Evolutionary conservation across 2,113 vertebrate genomes (phyloP), one percentile per base, ranked within the genome.

Genomic region (Colistium nudipinnis): DNA sequence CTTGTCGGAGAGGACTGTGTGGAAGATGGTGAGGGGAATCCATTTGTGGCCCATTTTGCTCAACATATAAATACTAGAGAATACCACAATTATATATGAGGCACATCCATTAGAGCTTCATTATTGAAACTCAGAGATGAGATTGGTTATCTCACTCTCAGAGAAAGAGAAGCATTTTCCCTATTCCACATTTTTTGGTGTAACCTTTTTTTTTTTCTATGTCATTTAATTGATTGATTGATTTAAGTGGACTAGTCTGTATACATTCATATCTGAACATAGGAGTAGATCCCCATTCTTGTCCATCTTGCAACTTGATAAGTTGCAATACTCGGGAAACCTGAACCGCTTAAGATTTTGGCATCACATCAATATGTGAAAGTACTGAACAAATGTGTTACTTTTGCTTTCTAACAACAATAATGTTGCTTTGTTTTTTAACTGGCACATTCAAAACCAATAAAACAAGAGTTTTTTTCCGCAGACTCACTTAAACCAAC

Each of bases 401-500:
- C 1, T 27, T 54, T 79, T 16, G 0, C 39, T 56, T 49, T 55
- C 9, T 16, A 44, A 47, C 68, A 36, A 49, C 55, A 16, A 59
- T 48, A 49, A 52, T 19, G 51, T 70, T 16, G 7, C 33, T 56
- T 0, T 27, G 9, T 65, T 39, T 33, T 52, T 76, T 49, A 38
- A 49, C 31, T 27, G n/a, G n/a, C 30, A 43, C 24, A 65, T 44
- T 19, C 16, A 70, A 79, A 70, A 60, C 45, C 30, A 70, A 57
- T 77, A 59, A 71, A 79, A 52, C 0, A 3, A 6, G 8, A 45
- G 4, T 0, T n/a, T 44, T 27, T 70, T 62, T 62, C 45, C 12
- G 8, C 61, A 55, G 56, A 75, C 16, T 65, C 49, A 61, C 36
- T 73, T 68, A 78, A 85, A 78, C 39, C 71, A 54, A 54, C 41